A percentile compares a stretch with the other conserved stretches of the same genome.
Conservation (phyloP, 37 sponge, comb jelly and placozoan species). For the Spongilla lacustris region DNA sequence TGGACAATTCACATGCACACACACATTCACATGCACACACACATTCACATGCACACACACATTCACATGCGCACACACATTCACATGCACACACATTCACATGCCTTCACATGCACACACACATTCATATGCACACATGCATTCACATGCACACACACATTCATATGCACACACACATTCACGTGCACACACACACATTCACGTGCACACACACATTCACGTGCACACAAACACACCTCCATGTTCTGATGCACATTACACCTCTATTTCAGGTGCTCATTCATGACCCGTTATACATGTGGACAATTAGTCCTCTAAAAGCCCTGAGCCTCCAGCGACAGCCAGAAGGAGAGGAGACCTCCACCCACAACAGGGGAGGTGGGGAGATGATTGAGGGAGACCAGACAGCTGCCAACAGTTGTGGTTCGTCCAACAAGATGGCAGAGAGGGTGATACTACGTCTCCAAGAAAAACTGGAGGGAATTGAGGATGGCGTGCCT, state of each 20-base stretch:
- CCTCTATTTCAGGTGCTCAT: constrained; percentile 89
- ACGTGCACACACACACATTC: too few relatives aligned
- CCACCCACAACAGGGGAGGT: background rate
- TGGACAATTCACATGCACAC: too few relatives aligned
- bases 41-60: background rate
- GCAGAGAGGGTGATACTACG: constrained; percentile 88
- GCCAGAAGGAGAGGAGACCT: constrained; percentile 10
- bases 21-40: background rate
- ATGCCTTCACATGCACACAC: too few relatives aligned
- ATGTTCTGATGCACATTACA: too few relatives aligned
- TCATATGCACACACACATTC: too few relatives aligned
- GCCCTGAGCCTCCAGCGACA: constrained; percentile 62
- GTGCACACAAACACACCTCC: too few relatives aligned
- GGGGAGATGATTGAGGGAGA: constrained; percentile 19
- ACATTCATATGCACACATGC: too few relatives aligned
- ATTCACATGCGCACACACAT: background rate
- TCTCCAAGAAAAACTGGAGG: constrained; percentile 93
- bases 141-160: too few relatives aligned
- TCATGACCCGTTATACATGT: constrained; percentile 93
- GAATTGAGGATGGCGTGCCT: constrained; percentile 87
- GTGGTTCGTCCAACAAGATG: constrained; percentile 70
- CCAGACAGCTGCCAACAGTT: background rate
- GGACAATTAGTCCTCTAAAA: constrained; percentile 83
- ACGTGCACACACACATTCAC: too few relatives aligned
- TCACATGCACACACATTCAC: background rate